phyloP scores from a whole-genome alignment of 2,113 vertebrate species.

The Thunnus thynnus region DNA sequence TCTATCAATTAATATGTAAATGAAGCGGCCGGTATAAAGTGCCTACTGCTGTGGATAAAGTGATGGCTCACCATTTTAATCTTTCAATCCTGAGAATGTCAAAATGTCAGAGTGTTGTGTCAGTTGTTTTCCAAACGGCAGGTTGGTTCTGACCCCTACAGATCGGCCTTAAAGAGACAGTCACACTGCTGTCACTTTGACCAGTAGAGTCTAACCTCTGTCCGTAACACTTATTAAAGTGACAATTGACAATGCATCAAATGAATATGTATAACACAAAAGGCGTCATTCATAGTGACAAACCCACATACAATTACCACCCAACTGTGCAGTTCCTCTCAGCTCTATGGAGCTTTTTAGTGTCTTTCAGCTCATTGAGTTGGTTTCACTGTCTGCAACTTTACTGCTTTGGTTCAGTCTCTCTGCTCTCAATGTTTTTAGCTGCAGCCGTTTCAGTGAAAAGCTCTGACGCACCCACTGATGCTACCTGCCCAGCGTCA shows the following conservation, averaged over 20 bases:
- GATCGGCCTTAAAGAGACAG: constrained; percentile 23
- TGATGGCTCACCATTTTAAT: constrained; percentile 70
- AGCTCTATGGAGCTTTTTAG: not conserved
- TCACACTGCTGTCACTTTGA: constrained; percentile 2
- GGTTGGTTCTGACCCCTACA: constrained; percentile 31
- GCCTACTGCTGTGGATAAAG: constrained; percentile 67
- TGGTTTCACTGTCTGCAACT: too few relatives aligned
- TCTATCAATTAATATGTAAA: constrained; percentile 83
- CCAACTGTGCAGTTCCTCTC: not conserved
- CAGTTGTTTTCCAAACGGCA: constrained; percentile 68
- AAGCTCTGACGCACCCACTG: not conserved
- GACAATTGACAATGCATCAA: too few relatives aligned
- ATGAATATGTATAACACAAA: not conserved
- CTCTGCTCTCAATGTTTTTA: too few relatives aligned
- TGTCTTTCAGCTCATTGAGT: too few relatives aligned
- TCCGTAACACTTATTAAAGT: not conserved
- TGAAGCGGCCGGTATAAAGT: constrained; percentile 65
- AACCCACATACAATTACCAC: not conserved
- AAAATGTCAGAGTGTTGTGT: constrained; percentile 70
- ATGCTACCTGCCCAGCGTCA: not conserved
- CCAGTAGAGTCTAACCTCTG: not conserved
- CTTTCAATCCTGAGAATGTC: constrained; percentile 69
- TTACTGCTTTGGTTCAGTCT: too few relatives aligned
- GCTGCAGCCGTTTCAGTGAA: too few relatives aligned
- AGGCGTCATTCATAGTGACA: not conserved